Evolutionary conservation across 2,797 vertebrate species (phyloP).

Genomic region (Cynodonichthys magdalenae): DNA sequence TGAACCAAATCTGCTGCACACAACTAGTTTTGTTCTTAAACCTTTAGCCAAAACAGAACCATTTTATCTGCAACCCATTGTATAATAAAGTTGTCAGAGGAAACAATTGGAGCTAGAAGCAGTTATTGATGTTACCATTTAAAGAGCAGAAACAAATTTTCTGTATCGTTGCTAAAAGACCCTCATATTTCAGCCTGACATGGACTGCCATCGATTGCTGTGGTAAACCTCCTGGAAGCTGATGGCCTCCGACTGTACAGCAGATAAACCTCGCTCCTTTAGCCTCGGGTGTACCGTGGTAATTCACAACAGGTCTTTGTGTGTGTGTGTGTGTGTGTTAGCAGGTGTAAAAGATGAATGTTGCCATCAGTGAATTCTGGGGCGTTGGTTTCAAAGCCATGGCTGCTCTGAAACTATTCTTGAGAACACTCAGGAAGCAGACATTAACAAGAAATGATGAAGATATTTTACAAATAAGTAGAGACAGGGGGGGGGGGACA

Average conservation of each 20-base stretch:
- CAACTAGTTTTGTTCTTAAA: too few species aligned
- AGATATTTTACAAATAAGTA: constrained; percentile 8
- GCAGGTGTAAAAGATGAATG: constrained; percentile 42
- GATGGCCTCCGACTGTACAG: constrained; percentile 42
- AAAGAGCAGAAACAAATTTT: constrained; percentile 42
- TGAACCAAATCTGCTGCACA: too few species aligned
- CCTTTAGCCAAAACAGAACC: constrained; percentile 12
- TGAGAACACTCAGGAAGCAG: constrained; percentile 29
- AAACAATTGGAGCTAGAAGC: constrained; percentile 19
- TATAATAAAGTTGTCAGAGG: background rate
- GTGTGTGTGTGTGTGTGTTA: constrained; percentile 13
- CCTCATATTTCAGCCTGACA: constrained; percentile 52
- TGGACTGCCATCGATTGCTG: constrained; percentile 54
- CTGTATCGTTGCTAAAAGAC: constrained; percentile 14
- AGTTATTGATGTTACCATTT: constrained; percentile 55
- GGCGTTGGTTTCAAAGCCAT: constrained; percentile 7
- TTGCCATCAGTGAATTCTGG: constrained; percentile 23
- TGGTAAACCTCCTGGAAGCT: constrained; percentile 38
- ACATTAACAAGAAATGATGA: constrained; percentile 17
- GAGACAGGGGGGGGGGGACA: constrained; percentile 8
- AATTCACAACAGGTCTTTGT: constrained; percentile 33
- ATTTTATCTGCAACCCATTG: constrained; percentile 8
- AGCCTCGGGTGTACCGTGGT: constrained; percentile 17
- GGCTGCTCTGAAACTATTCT: constrained; percentile 37
- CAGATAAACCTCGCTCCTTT: constrained; percentile 40